Evolutionary conservation across 2,888 invertebrate genomes (phyloP).

Genomic region (Sinotaia quadrata): DNA sequence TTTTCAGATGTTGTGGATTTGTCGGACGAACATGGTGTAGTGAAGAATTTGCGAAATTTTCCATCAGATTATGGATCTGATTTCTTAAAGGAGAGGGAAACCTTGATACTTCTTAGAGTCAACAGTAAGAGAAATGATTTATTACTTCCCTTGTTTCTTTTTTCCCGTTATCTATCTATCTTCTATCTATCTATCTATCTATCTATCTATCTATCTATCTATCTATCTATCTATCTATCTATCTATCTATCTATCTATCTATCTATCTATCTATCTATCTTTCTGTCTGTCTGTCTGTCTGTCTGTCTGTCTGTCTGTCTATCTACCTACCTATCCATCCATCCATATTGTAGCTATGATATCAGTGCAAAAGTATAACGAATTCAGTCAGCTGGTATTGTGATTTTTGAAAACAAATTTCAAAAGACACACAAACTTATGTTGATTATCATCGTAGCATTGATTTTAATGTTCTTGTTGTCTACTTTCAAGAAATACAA

Average conservation of each 20-base stretch:
- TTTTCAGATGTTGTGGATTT: slow-evolving; percentile 63
- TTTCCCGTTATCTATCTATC: not conserved
- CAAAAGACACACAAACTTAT: too few relatives aligned
- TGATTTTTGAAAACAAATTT: too few relatives aligned
- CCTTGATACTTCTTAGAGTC: slow-evolving; percentile 56
- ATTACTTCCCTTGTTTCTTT: not conserved
- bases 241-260: not conserved
- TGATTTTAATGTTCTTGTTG: too few relatives aligned
- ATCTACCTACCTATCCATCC: not conserved
- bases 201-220: not conserved
- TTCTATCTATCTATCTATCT: not conserved
- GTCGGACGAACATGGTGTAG: slow-evolving; percentile 58
- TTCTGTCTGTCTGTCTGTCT: not conserved
- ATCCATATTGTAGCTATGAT: too few relatives aligned
- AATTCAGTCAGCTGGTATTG: too few relatives aligned
- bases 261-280: not conserved
- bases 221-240: not conserved
- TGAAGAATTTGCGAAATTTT: slow-evolving; percentile 59
- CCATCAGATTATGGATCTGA: slow-evolving; percentile 56
- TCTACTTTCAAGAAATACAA: too few relatives aligned
- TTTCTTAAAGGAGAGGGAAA: slow-evolving; percentile 59
- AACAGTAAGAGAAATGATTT: slow-evolving; percentile 45
- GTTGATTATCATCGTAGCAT: too few relatives aligned
- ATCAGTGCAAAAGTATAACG: too few relatives aligned
- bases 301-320: too few relatives aligned